Percentiles rank a stretch among this genome's conserved stretches.
Evolutionary conservation across 2,888 invertebrate genomes (phyloP).

Genomic region (Brachyptera risi): DNA sequence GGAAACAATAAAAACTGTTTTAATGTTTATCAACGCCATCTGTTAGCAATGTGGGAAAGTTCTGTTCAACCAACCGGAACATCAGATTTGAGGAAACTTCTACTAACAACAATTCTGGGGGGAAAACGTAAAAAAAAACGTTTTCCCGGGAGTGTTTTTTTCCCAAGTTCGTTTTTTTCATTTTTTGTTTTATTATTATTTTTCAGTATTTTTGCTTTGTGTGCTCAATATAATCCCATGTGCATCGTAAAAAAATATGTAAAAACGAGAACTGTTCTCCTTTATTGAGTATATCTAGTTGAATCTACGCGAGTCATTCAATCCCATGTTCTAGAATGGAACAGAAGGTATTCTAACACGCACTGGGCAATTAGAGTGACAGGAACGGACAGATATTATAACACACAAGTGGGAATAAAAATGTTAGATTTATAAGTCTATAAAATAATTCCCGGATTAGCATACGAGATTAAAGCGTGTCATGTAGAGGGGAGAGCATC

Average conservation of each 20-base stretch:
- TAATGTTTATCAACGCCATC: constrained; percentile 21
- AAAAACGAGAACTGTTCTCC: not conserved
- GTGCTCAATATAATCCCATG: not conserved
- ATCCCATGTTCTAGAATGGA: not conserved
- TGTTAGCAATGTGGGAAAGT: constrained; percentile 6
- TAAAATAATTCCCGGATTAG: constrained; percentile 15
- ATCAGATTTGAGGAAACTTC: constrained; percentile 18
- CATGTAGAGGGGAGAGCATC: too few species aligned
- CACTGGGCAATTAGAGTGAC: not conserved
- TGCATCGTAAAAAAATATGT: not conserved
- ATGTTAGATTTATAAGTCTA: constrained; percentile 18
- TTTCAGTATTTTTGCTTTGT: not conserved
- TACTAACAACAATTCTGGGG: constrained; percentile 19
- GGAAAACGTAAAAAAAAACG: too few species aligned
- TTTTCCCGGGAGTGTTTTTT: too few species aligned
- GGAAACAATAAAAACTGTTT: constrained; percentile 18
- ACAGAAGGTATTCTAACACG: not conserved
- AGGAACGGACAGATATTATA: too few species aligned
- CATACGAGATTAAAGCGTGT: too few species aligned
- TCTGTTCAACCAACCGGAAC: constrained; percentile 12
- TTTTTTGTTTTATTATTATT: not conserved
- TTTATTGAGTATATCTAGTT: too few species aligned
- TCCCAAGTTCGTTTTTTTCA: not conserved
- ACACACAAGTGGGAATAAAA: too few species aligned
- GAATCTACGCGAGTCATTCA: too few species aligned